Percentiles rank a stretch among this genome's conserved stretches.
Evolutionary conservation across 35 echinoderm and acorn worm genomes (phyloP).

Genomic region (Apostichopus californicus): DNA sequence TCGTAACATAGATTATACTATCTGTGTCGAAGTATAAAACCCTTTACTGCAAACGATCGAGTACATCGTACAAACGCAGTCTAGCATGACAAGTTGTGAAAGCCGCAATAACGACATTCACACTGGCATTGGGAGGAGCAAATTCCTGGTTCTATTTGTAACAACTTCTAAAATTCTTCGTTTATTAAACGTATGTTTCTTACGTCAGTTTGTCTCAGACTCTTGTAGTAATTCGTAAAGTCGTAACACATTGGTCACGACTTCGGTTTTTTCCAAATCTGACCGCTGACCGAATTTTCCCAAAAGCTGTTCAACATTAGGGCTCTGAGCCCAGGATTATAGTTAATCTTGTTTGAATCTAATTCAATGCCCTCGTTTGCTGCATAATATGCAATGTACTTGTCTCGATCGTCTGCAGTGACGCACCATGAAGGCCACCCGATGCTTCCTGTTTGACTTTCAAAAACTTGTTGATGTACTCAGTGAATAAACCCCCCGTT

Average conservation of each 20-base stretch:
- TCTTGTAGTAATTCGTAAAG: too few relatives aligned
- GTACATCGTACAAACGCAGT: too few relatives aligned
- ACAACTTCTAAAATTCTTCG: too few relatives aligned
- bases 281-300: not conserved
- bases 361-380: too few relatives aligned
- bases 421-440: slow-evolving; percentile 61
- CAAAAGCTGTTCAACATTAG: slow-evolving; percentile 44
- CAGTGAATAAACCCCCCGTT: slow-evolving; percentile 68
- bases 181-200: too few relatives aligned
- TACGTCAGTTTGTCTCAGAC: too few relatives aligned
- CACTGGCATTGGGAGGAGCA: not conserved
- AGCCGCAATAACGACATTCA: slow-evolving; percentile 31
- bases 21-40: not conserved
- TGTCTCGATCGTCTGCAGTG: slow-evolving; percentile 8
- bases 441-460: slow-evolving; percentile 45
- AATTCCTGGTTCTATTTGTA: too few relatives aligned
- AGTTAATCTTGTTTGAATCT: too few relatives aligned
- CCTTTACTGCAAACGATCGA: not conserved
- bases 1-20: too few relatives aligned
- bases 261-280: not conserved
- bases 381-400: not conserved
- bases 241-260: too few relatives aligned
- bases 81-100: too few relatives aligned
- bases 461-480: slow-evolving; percentile 66
- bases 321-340: not conserved